phyloP scores from a whole-genome alignment of 2,113 vertebrate species.

The Pica pica region DNA sequence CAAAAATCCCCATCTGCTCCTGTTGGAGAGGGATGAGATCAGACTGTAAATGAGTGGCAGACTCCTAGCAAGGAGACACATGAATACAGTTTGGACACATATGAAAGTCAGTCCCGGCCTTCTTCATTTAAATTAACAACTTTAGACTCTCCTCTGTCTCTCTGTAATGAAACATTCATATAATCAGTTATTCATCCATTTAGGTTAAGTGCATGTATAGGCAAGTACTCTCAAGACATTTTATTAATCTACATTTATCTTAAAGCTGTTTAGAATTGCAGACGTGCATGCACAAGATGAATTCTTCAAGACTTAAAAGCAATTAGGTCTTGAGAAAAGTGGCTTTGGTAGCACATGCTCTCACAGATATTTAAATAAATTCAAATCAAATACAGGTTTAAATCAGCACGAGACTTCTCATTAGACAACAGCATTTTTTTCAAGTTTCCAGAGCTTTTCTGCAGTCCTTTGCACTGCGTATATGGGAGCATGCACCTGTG shows the following conservation, averaged over 20 bases:
- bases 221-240: slow-evolving; percentile 31
- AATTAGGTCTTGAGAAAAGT: slow-evolving; percentile 10
- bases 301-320: slow-evolving; percentile 18
- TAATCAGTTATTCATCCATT: slow-evolving; percentile 1
- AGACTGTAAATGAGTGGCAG: slow-evolving; percentile 16
- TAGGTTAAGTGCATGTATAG: slow-evolving; percentile 26
- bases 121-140: neutral
- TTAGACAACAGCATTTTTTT: neutral
- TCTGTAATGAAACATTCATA: slow-evolving; percentile 3
- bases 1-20: slow-evolving; percentile 51
- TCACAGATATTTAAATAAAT: slow-evolving; percentile 14
- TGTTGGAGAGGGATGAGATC: neutral
- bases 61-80: neutral
- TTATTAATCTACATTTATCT: slow-evolving; percentile 27
- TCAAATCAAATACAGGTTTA: neutral
- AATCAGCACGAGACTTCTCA: neutral
- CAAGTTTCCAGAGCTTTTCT: neutral
- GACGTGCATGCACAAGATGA: neutral
- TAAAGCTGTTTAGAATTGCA: slow-evolving; percentile 16
- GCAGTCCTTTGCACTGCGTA: neutral
- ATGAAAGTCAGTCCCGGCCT: neutral
- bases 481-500: neutral
- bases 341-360: neutral
- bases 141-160: neutral
- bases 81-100: neutral